These are phyloP conservation scores for Eurystomus gularis DNA, from an alignment of 2,113 vertebrate species.

Conservation along the genomic window DNA sequence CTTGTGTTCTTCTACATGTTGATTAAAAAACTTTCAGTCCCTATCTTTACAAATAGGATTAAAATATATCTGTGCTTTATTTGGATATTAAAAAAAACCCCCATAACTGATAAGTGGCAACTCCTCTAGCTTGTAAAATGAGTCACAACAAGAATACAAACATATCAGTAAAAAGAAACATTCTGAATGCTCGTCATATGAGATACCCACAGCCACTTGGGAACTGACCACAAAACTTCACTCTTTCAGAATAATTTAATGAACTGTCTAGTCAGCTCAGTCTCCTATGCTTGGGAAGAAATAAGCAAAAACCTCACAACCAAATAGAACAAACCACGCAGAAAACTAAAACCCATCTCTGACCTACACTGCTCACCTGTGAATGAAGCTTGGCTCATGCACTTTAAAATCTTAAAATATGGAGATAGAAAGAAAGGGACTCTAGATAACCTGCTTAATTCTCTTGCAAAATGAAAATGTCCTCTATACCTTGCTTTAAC, in stretches of 20 bases:
- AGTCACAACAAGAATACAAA: background rate
- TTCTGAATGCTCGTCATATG: background rate
- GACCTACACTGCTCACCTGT: background rate
- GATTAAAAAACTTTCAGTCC: background rate
- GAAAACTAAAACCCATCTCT: background rate
- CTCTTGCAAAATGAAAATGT: conserved; percentile 2
- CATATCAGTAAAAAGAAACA: background rate
- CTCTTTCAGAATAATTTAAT: background rate
- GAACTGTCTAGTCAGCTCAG: background rate
- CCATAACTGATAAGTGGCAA: background rate
- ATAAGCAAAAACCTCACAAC: background rate
- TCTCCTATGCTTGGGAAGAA: background rate
- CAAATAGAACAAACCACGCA: background rate
- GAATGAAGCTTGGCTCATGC: background rate
- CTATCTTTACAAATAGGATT: background rate
- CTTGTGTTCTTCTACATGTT: background rate
- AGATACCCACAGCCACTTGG: background rate
- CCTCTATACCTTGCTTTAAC: background rate
- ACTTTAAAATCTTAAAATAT: background rate
- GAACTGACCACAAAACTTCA: background rate
- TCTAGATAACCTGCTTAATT: background rate
- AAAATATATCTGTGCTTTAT: background rate
- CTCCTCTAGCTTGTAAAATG: background rate
- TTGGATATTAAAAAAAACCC: background rate
- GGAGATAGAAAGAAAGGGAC: background rate